Base-by-base conservation (phyloP, 2,797 vertebrate genomes). In the Urosaurus nigricauda region DNA sequence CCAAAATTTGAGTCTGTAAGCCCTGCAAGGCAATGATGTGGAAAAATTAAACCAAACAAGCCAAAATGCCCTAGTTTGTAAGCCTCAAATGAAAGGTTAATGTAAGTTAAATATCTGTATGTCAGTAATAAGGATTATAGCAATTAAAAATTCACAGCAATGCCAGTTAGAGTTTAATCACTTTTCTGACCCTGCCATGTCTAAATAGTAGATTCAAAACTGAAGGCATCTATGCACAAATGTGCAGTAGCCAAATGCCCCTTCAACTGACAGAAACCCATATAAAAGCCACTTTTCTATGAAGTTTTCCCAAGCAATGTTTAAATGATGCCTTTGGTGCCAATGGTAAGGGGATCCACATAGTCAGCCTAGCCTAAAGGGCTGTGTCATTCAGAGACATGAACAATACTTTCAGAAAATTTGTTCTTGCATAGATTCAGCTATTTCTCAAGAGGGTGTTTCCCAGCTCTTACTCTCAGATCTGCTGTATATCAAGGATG, bases 31-130 rank as follows among this genome's bases (percentile, higher is more conserved):
- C 90, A 96, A 81, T 93, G 96, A 96, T 95, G 96, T 96, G 96
- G 86, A 97, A 96, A 96, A 96, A 97, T 97, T 95, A 96, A 91
- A 92, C 93, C 73, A 94, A 97, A 95, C 92, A 95, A 95, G 94
- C 65, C 93, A 92, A 94, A 95, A 96, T 94, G 93, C 93, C 92
- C 93, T 92, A 94, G 95, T 73, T 96, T 96, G 95, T 95, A 96
- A 97, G 94, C 94, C 95, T 96, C 95, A 94, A 94, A 97, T 94
- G 94, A 96, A 97, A 97, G 97, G 96, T 97, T 97, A 97, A 97
- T 96, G 93, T 88, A 96, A 97, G 96, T 97, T 97, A 97, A 97
- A 97, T 97, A 97, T 97, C 97, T 95, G 96, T 96, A 96, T 96
- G 96, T 97, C 96, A 97, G 96, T 95, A 96, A 95, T 96, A 96